Conservation (phyloP, 2,888 invertebrate species). For the Phyto melanocephala region DNA sequence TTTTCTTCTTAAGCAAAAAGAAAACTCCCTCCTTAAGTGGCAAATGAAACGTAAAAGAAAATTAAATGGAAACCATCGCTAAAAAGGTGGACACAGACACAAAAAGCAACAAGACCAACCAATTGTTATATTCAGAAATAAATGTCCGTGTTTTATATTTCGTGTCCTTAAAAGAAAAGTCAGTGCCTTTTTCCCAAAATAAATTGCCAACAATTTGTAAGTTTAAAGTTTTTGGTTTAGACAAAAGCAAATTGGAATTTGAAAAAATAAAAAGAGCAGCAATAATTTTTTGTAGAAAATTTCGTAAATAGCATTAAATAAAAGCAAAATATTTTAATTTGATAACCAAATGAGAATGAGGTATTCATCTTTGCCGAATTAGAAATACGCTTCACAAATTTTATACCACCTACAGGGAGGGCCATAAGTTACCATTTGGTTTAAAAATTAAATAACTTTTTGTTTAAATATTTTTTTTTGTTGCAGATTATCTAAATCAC, state of each 20-base stretch:
- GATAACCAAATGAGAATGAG: too few relatives aligned
- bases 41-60: neutral
- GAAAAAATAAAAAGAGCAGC: neutral
- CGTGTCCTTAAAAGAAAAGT: constrained; percentile 4
- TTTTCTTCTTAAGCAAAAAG: neutral
- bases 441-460: too few relatives aligned
- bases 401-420: too few relatives aligned
- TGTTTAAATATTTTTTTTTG: too few relatives aligned
- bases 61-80: neutral
- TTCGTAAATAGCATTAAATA: constrained; percentile 60
- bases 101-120: constrained; percentile 32
- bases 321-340: constrained; percentile 72
- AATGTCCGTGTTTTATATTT: constrained; percentile 40
- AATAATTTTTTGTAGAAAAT: constrained; percentile 1
- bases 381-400: too few relatives aligned
- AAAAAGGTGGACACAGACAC: constrained; percentile 45
- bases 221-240: constrained; percentile 72
- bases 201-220: constrained; percentile 77
- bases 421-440: too few relatives aligned
- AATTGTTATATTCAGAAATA: constrained; percentile 48
- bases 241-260: constrained; percentile 34
- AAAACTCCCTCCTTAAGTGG: neutral
- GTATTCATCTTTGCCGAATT: too few relatives aligned
- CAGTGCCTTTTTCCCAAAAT: constrained; percentile 65
- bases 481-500: too few relatives aligned